phyloP scores from a whole-genome alignment of 2,797 vertebrate genomes.

The Leptodactylus fallax region DNA sequence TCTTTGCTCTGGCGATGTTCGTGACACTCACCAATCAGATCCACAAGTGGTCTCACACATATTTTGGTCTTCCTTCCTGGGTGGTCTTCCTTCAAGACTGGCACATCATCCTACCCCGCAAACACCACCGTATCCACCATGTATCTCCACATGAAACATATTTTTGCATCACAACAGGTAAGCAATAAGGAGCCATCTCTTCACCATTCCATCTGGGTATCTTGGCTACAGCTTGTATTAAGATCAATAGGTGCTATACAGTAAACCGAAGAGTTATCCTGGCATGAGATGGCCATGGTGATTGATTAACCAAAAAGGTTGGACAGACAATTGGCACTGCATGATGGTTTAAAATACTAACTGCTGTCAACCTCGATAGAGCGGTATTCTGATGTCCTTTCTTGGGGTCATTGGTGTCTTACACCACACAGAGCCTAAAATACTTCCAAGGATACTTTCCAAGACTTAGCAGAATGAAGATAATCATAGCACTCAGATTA shows the following conservation, averaged over 20 bases:
- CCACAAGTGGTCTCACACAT: constrained; percentile 99
- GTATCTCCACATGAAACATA: constrained; percentile 98
- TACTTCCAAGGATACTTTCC: not conserved
- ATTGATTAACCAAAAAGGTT: not conserved
- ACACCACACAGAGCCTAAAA: not conserved
- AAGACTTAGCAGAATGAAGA: not conserved
- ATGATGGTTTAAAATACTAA: no score
- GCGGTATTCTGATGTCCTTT: not conserved
- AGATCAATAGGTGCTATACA: no score
- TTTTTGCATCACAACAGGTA: constrained; percentile 99
- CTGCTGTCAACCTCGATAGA: no score
- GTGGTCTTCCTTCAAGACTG: constrained; percentile 91
- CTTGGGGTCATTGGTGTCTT: not conserved
- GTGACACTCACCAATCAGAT: constrained; percentile 98
- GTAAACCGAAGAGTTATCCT: no score
- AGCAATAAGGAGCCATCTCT: not conserved
- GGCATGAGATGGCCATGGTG: no score
- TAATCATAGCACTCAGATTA: not conserved
- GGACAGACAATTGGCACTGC: no score
- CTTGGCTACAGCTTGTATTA: not conserved
- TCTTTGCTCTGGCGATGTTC: constrained; percentile 91
- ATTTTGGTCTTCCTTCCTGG: constrained; percentile 92
- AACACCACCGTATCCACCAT: constrained; percentile 96
- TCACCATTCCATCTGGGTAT: not conserved
- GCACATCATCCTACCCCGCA: constrained; percentile 92